Evolutionary conservation across 2,113 vertebrate genomes (phyloP).

Genomic region (Cairina moschata): DNA sequence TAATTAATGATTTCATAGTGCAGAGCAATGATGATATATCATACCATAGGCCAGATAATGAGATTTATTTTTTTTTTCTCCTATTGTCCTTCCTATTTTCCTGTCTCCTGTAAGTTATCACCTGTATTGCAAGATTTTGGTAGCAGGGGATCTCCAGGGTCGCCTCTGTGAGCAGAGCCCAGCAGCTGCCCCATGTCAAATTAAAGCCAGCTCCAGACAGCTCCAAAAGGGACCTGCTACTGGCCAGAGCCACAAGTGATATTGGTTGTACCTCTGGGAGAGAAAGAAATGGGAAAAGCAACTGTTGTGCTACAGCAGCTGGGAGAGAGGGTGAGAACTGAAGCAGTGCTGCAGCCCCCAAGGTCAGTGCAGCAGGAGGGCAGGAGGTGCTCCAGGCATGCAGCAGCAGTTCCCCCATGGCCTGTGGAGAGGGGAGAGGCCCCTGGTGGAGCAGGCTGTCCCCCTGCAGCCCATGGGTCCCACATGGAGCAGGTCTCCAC

Average conservation of each 20-base stretch:
- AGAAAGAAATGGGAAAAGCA: not conserved
- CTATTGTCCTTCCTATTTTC: not conserved
- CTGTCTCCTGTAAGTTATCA: not conserved
- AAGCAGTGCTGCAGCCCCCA: not conserved
- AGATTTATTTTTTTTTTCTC: not conserved
- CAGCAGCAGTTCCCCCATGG: not conserved
- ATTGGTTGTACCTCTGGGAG: not conserved
- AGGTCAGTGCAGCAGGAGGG: not conserved
- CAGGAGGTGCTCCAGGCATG: not conserved
- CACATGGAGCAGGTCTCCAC: not conserved
- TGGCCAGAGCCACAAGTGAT: not conserved
- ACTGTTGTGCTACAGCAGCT: not conserved
- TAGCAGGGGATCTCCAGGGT: not conserved
- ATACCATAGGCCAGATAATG: not conserved
- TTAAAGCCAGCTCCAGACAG: not conserved
- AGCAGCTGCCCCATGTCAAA: not conserved
- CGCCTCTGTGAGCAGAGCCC: not conserved
- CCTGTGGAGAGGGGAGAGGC: not conserved
- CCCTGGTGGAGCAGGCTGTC: not conserved
- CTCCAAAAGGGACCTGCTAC: not conserved
- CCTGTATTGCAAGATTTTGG: not conserved
- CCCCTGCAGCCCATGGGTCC: not conserved
- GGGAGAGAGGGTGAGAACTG: not conserved
- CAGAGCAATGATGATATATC: not conserved
- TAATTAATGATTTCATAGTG: not conserved